A percentile compares a stretch with the other conserved stretches of the same genome.
phyloP scores from a whole-genome alignment of 1,140 invertebrate genomes.

The Uloborus diversus region DNA sequence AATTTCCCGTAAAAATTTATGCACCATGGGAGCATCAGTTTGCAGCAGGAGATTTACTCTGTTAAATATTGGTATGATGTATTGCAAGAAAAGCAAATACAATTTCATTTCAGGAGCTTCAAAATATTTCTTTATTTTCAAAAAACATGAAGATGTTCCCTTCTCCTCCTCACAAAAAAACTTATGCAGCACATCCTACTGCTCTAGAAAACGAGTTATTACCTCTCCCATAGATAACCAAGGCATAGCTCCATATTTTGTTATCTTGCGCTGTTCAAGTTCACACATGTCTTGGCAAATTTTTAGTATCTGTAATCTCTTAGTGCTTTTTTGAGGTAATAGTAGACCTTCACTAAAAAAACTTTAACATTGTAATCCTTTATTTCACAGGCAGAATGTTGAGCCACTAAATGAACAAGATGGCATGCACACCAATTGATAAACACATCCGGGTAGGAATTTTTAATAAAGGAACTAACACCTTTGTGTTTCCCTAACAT shows the following conservation, averaged over 20 bases:
- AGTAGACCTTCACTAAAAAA: not conserved
- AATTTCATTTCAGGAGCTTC: not conserved
- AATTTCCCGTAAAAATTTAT: not conserved
- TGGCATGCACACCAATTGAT: not conserved
- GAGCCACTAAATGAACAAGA: not conserved
- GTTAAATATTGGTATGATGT: not conserved
- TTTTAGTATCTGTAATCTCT: too few relatives aligned
- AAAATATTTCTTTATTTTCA: not conserved
- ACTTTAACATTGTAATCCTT: not conserved
- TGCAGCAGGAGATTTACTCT: too few relatives aligned
- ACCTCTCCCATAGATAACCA: not conserved
- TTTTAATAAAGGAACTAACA: not conserved
- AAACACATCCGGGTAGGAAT: too few relatives aligned
- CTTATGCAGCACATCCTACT: not conserved
- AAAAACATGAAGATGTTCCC: not conserved
- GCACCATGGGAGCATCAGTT: not conserved
- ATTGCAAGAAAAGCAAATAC: constrained; percentile 1
- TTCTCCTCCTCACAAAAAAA: constrained; percentile 21
- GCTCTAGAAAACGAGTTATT: not conserved
- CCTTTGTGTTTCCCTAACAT: not conserved
- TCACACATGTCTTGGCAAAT: too few relatives aligned
- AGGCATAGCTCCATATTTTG: not conserved
- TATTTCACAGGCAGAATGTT: too few relatives aligned
- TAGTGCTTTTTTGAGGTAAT: too few relatives aligned
- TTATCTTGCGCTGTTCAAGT: too few relatives aligned